These are phyloP conservation scores for Serripes groenlandicus DNA, from an alignment of 2,888 invertebrate genomes.

Conservation along the genomic window DNA sequence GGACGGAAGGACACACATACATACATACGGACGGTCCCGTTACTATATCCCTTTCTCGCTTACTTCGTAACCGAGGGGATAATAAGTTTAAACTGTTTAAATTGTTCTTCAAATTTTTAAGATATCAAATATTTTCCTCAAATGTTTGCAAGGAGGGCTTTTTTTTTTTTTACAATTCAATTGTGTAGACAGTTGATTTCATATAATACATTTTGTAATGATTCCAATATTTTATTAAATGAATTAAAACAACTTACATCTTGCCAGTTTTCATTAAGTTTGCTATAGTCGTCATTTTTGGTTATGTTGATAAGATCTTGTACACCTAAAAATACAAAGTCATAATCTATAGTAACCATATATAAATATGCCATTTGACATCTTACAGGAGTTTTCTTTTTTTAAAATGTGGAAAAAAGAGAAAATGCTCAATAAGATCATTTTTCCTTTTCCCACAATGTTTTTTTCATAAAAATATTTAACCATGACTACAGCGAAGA, in stretches of 20 bases:
- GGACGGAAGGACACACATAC: too few relatives aligned
- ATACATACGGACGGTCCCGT: too few relatives aligned
- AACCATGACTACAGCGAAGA: too few relatives aligned
- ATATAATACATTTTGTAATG: not conserved
- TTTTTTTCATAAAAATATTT: too few relatives aligned
- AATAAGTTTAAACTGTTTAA: too few relatives aligned
- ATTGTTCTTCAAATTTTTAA: too few relatives aligned
- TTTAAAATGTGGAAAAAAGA: not conserved
- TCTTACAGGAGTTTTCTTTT: not conserved
- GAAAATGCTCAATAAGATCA: not conserved
- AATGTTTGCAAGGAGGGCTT: too few relatives aligned
- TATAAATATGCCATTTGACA: not conserved
- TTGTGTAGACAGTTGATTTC: not conserved
- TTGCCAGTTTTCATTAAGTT: constrained; percentile 61
- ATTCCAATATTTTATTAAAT: not conserved
- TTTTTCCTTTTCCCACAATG: constrained; percentile 4
- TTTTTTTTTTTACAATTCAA: too few relatives aligned
- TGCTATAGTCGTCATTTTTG: constrained; percentile 40
- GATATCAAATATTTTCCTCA: too few relatives aligned
- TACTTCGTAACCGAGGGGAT: too few relatives aligned
- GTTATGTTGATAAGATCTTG: constrained; percentile 47
- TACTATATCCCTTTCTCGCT: too few relatives aligned
- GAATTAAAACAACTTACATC: too few relatives aligned
- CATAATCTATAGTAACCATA: not conserved
- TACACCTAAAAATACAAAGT: constrained; percentile 57